Evolutionary conservation across 2,797 vertebrate genomes (phyloP).

Genomic region (Tragelaphus oryx): DNA sequence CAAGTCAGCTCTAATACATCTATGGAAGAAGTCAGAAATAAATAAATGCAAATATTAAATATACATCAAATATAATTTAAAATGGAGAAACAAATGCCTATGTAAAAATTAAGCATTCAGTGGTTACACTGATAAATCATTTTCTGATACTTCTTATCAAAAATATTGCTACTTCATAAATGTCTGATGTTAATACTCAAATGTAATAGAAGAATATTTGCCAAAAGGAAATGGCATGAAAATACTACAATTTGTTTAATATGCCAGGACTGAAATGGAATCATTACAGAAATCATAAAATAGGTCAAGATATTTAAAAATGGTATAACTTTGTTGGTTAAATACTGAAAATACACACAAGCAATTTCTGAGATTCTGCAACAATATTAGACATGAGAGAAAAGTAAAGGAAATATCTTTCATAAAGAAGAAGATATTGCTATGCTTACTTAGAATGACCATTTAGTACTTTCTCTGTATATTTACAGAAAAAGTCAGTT

Average conservation of each 20-base stretch:
- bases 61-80: background rate
- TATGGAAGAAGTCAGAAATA: background rate
- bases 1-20: background rate
- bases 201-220: background rate
- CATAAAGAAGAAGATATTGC: background rate
- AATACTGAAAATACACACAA: background rate
- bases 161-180: background rate
- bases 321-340: background rate
- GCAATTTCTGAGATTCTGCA: background rate
- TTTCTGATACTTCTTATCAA: background rate
- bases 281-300: background rate
- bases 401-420: background rate
- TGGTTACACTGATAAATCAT: background rate
- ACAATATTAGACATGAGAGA: background rate
- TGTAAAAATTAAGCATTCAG: background rate
- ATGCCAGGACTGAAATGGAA: background rate
- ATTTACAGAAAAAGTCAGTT: background rate
- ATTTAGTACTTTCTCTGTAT: background rate
- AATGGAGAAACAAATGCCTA: background rate
- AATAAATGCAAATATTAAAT: background rate
- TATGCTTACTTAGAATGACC: background rate
- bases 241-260: background rate
- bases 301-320: background rate
- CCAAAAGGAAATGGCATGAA: background rate
- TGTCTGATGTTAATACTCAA: background rate